A percentile compares a stretch with the other conserved stretches of the same genome.
phyloP scores from a whole-genome alignment of 2,113 vertebrate species.

The Tupaia tana region DNA sequence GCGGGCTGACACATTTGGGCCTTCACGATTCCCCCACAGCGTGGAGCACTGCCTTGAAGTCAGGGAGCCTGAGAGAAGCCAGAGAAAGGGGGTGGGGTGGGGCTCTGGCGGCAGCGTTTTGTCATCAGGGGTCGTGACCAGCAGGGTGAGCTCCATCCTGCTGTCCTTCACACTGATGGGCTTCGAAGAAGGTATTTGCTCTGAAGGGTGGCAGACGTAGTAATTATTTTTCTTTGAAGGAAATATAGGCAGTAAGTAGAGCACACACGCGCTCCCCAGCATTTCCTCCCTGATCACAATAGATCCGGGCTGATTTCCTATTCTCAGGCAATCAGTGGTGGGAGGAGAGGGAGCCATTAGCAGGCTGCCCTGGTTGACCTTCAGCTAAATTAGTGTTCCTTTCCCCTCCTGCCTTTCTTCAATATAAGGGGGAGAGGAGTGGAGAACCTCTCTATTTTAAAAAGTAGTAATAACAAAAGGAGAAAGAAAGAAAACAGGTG shows the following conservation, averaged over 20 bases:
- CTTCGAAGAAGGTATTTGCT: slow-evolving; percentile 71
- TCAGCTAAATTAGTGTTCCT: slow-evolving; percentile 83
- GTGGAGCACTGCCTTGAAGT: background rate
- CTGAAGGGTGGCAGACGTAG: slow-evolving; percentile 72
- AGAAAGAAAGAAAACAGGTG: slow-evolving; percentile 78
- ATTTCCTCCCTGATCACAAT: slow-evolving; percentile 74
- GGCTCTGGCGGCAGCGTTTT: background rate
- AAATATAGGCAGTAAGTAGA: slow-evolving; percentile 66
- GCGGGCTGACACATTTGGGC: fast-evolving
- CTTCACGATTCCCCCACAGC: no score
- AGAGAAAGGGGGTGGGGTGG: background rate
- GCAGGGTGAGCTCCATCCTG: background rate
- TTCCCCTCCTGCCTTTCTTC: slow-evolving; percentile 64
- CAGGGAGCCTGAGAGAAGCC: fast-evolving
- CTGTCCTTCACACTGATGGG: slow-evolving; percentile 67
- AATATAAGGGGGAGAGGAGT: slow-evolving; percentile 52
- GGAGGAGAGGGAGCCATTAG: slow-evolving; percentile 74
- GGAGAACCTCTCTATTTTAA: slow-evolving; percentile 77
- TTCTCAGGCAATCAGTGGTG: slow-evolving; percentile 83
- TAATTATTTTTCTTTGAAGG: slow-evolving; percentile 82
- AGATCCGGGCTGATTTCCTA: slow-evolving; percentile 83
- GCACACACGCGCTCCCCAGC: slow-evolving; percentile 58
- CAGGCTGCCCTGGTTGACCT: slow-evolving; percentile 83
- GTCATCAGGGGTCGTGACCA: background rate
- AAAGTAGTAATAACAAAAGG: no score